phyloP scores from a whole-genome alignment of 1,140 invertebrate genomes.

The Camponotus floridanus region DNA sequence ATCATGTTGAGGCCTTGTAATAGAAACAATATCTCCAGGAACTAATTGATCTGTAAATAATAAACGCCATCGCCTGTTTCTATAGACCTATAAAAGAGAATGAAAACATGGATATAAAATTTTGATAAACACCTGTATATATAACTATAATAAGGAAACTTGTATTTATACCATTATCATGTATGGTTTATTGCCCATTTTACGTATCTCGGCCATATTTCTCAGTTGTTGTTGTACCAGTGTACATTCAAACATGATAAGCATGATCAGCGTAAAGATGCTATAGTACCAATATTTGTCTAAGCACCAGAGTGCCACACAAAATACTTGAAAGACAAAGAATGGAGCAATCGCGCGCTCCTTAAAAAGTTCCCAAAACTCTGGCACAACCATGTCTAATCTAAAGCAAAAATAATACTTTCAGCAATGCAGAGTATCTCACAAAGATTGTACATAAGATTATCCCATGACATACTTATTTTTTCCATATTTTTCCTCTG shows the following conservation, averaged over 20 bases:
- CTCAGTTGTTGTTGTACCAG: constrained; percentile 98
- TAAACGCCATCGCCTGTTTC: constrained; percentile 96
- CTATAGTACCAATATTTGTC: constrained; percentile 99
- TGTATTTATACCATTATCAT: constrained; percentile 89
- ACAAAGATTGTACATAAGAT: background rate
- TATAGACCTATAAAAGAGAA: constrained; percentile 90
- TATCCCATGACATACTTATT: constrained; percentile 89
- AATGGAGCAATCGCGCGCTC: constrained; percentile 99
- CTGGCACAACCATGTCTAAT: constrained; percentile 96
- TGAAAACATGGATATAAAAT: background rate
- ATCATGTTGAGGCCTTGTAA: constrained; percentile 95
- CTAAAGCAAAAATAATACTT: constrained; percentile 86
- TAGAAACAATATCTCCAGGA: constrained; percentile 98
- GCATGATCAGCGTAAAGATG: constrained; percentile 98
- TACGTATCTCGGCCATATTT: constrained; percentile 99
- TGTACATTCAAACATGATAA: constrained; percentile 99
- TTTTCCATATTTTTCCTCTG: constrained; percentile 94
- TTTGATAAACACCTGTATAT: background rate
- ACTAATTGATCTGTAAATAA: constrained; percentile 95
- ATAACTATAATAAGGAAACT: background rate
- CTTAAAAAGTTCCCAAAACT: constrained; percentile 98
- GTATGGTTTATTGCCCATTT: constrained; percentile 99
- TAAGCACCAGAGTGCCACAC: constrained; percentile 99
- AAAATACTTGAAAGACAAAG: constrained; percentile 98
- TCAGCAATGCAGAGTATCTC: background rate